Evolutionary conservation across 2,113 vertebrate genomes (phyloP).

Genomic region (Crotalus horridus): DNA sequence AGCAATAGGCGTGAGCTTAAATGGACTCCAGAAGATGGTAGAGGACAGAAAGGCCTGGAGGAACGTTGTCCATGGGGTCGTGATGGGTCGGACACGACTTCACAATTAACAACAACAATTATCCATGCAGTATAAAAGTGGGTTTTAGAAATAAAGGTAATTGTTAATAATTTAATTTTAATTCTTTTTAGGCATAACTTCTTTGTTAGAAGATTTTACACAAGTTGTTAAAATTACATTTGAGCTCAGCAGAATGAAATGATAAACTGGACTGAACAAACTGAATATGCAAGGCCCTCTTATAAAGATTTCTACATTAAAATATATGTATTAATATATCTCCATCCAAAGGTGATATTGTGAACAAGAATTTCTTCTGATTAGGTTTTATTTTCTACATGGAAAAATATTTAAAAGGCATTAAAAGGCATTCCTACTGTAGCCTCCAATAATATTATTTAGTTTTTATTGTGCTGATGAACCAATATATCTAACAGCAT

Average conservation of each 20-base stretch:
- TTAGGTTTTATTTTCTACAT: neutral
- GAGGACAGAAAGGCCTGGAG: too few species aligned
- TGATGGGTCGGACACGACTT: too few species aligned
- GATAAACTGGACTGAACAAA: neutral
- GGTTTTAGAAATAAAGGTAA: neutral
- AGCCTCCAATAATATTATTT: neutral
- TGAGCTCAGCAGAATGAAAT: neutral
- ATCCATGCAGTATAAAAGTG: neutral
- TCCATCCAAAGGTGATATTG: neutral
- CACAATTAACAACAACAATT: neutral
- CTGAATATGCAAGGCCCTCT: neutral
- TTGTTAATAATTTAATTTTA: neutral
- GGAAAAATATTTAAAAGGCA: neutral
- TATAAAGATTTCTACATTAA: neutral
- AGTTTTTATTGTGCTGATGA: neutral
- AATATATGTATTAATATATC: neutral
- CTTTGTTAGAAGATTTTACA: neutral
- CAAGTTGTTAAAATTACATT: neutral
- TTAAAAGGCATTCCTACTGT: neutral
- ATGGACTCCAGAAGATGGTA: too few species aligned
- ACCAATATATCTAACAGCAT: neutral
- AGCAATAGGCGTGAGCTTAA: too few species aligned
- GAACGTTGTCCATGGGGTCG: too few species aligned
- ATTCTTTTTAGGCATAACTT: neutral
- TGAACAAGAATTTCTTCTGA: neutral